Evolutionary conservation across 2,888 invertebrate species (phyloP).

Genomic region (Colostygia pectinataria): DNA sequence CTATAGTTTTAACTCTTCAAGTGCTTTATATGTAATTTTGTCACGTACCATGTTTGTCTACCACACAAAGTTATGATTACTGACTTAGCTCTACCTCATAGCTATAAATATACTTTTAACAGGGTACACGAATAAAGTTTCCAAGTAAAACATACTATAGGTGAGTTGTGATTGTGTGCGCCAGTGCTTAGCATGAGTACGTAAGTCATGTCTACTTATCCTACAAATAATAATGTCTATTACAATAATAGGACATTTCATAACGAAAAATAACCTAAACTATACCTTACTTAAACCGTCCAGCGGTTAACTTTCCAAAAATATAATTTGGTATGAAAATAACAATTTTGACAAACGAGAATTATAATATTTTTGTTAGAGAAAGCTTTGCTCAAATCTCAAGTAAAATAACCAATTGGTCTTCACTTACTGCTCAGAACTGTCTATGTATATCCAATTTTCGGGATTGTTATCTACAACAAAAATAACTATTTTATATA

Average conservation of each 20-base stretch:
- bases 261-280: neutral
- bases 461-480: slow-evolving; percentile 57
- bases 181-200: too few relatives aligned
- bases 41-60: too few relatives aligned
- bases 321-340: slow-evolving; percentile 9
- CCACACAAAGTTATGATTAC: too few relatives aligned
- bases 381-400: neutral
- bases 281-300: slow-evolving; percentile 11
- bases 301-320: slow-evolving; percentile 14
- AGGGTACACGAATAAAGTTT: too few relatives aligned
- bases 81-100: too few relatives aligned
- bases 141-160: too few relatives aligned
- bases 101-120: too few relatives aligned
- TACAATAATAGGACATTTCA: neutral
- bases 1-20: too few relatives aligned
- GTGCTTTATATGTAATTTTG: too few relatives aligned
- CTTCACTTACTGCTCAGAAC: slow-evolving; percentile 50
- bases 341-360: slow-evolving; percentile 22
- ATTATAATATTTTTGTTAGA: neutral
- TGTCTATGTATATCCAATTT: slow-evolving; percentile 55
- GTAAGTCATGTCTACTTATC: too few relatives aligned
- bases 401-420: neutral
- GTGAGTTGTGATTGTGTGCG: too few relatives aligned
- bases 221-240: too few relatives aligned
- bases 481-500: slow-evolving; percentile 37